A percentile compares a stretch with the other conserved stretches of the same genome.
These are phyloP conservation scores for Eupithecia centaureata DNA, from an alignment of 2,888 invertebrate genomes.

Conservation along the genomic window DNA sequence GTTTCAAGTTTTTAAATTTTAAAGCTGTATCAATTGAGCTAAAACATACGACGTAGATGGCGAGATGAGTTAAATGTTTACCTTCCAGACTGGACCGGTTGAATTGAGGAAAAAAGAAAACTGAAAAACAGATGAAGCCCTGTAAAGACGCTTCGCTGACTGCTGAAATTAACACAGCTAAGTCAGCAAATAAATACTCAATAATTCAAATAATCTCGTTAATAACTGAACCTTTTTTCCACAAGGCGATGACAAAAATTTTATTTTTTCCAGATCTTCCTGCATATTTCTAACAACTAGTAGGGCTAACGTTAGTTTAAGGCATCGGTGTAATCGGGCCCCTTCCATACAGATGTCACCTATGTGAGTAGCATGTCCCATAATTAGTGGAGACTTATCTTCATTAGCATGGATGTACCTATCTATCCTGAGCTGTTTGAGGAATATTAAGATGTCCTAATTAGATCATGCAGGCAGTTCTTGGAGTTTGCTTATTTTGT, in stretches of 20 bases:
- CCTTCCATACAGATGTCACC: constrained; percentile 54
- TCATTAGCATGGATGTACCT: constrained; percentile 47
- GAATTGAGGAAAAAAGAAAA: no score
- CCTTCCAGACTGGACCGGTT: neutral
- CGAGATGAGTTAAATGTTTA: neutral
- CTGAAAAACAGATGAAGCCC: no score
- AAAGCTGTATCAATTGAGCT: neutral
- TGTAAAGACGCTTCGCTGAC: no score
- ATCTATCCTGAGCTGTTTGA: constrained; percentile 23
- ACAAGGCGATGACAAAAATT: neutral
- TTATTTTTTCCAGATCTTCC: neutral
- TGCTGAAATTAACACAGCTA: no score
- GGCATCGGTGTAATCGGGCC: constrained; percentile 34
- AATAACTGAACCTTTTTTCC: neutral
- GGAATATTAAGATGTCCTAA: constrained; percentile 34
- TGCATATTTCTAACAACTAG: neutral
- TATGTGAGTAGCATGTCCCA: constrained; percentile 51
- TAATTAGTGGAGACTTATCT: constrained; percentile 61
- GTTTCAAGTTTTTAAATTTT: neutral
- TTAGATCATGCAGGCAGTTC: constrained; percentile 9
- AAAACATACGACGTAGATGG: neutral
- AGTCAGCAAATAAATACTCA: no score
- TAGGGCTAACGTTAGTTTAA: neutral
- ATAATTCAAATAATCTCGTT: no score
- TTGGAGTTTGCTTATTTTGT: neutral